Evolutionary conservation across 2,888 invertebrate species (phyloP), one percentile per base, ranked within the genome.

Genomic region (Sarcophaga caerulescens): DNA sequence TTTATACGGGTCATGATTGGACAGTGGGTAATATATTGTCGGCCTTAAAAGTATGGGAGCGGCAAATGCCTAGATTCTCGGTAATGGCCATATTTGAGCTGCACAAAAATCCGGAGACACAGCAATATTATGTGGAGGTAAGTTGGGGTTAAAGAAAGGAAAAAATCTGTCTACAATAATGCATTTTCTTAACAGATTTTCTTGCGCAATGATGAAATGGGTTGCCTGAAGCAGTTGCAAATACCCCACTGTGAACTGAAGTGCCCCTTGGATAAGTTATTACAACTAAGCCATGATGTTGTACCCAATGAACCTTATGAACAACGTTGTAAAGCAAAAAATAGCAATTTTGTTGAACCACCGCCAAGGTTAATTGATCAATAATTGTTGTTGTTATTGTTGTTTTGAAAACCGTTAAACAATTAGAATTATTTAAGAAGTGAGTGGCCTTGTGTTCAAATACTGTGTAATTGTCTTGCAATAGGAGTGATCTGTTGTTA

Each of bases 1-100:
- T 96, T 83, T 96, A 95, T 89, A 94, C 95, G 0, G 96, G 95
- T 0, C 97, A 97, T 90, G 97, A 97, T 91, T 95, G 96, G n/a
- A 96, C 96, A 0, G 93, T 97, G 17, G 94, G 95, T 0, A 95
- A 95, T 88, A 92, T 97, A 70, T 92, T 97, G 73, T 94, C 94
- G 25, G 94, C 96, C 0, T 91, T 97, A 65, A 94, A 94, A 17
- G 93, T 96, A 5, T 97, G 95, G 95, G 94, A 96, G 86, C 92
- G 93, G 6, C 95, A 95, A 90, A 90, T 95, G 89, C 96, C 96
- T 0, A 94, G 94, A 19, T 96, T 96, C 89, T 95, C 94, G 11
- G 94, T 95, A 23, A 94, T 95, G 91, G 93, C 95, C 3, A 92
- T 96, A 77, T 93, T 96, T 52, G 96, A 96, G 90, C 92, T 96